Evolutionary conservation across 2,888 invertebrate genomes (phyloP), one percentile per base, ranked within the genome.

Genomic region (Latrodectus hesperus): DNA sequence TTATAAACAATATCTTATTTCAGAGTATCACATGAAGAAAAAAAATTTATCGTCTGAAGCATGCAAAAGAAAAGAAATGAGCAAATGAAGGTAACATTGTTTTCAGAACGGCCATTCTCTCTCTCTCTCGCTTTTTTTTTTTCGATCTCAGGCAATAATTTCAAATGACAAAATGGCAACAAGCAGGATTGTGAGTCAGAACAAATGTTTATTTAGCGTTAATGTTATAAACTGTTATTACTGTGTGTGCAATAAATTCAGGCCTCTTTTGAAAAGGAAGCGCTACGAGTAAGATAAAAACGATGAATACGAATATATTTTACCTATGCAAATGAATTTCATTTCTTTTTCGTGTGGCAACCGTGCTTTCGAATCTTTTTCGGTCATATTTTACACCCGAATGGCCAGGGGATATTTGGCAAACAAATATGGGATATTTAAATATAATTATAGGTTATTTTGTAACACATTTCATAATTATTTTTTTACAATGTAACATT

Each of bases 141-240:
- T 78, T 75, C 12, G 9, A 22, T 68, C 53, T 22, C 16, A 9
- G 55, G 76, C 64, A 70, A 77, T 84, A 84, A 77, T 84, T 84
- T 77, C 67, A 72, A 76, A 72, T 77, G 76, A 84, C 84, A 77
- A 72, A 84, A 77, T 77, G 77, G 84, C 84, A 84, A 84, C 84
- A 68, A 71, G 75, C 82, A 75, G 75, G 26, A 64, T 67, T 53
- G 64, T 52, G 84, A 71, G 72, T 67, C 71, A 77, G 72, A 71
- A 84, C 84, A 84, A 84, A 84, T 84, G 84, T 84, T 84, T 77
- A 77, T 84, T 84, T 84, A 77, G 84, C 84, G 71, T 72, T 77
- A 84, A 84, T 77, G 84, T 77, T 84, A 84, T 84, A 84, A 84
- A 84, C 53, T 84, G 84, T 84, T 84, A 84, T 84, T 84, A 84